Conservation (phyloP, 2,888 invertebrate species). For the Hylaea fasciaria region DNA sequence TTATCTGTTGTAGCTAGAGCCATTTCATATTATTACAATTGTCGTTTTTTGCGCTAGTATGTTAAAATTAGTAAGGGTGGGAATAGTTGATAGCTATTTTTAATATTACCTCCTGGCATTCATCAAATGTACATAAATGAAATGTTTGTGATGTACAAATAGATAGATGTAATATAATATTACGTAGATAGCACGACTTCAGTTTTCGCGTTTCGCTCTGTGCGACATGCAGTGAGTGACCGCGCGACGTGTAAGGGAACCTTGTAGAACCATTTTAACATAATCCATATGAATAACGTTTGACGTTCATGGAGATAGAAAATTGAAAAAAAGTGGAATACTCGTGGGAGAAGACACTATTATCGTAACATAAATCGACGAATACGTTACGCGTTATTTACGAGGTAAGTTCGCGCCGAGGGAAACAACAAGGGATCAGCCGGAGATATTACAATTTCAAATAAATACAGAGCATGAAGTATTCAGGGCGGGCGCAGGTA, state of each 20-base stretch:
- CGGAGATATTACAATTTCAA: conserved; percentile 83
- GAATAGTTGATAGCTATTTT: conserved; percentile 12
- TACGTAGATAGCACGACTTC: conserved; percentile 17
- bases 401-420: conserved; percentile 72
- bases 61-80: not conserved
- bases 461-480: conserved; percentile 83
- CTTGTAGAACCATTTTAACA: conserved; percentile 19
- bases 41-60: not conserved
- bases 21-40: not conserved
- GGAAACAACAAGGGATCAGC: conserved; percentile 78
- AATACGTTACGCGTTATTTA: conserved; percentile 78
- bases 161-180: conserved; percentile 7
- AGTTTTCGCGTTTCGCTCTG: no score
- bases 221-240: no score
- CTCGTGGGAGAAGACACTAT: conserved; percentile 65
- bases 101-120: conserved; percentile 10
- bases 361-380: conserved; percentile 74
- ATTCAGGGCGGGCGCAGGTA: conserved; percentile 81
- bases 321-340: conserved; percentile 49
- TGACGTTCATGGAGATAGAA: conserved; percentile 26
- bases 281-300: conserved; percentile 23
- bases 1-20: conserved; percentile 6
- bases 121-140: conserved; percentile 9
- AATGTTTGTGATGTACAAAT: conserved; percentile 8
- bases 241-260: not conserved